Evolutionary conservation across 2,113 vertebrate species (phyloP), one percentile per base, ranked within the genome.

Genomic region (Clarias gariepinus): DNA sequence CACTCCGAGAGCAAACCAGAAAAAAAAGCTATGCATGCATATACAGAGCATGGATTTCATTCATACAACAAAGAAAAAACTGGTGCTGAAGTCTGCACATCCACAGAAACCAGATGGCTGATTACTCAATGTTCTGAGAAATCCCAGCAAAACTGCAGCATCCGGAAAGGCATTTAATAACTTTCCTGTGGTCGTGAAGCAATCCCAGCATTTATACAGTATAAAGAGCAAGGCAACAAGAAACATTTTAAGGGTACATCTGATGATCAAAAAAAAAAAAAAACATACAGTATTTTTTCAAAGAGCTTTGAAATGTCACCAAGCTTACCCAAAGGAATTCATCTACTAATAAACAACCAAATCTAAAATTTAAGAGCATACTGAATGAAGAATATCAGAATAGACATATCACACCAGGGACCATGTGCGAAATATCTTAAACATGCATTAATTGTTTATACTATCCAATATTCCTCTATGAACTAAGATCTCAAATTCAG

Each of bases 51-150:
- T 74, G 19, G 13, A 52, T 63, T 77, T 86, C 71, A 82, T 64
- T 53, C n/a, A 74, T 86, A 30, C 57, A 82, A 79, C 61, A 80
- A 85, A 80, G 64, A 30, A 68, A 79, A 36, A 52, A 63, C 60
- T 57, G n/a, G 25, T 80, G n/a, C 68, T 73, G 68, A 82, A 25
- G 36, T 60, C 55, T 74, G 68, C 11, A 74, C 19, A 61, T 81
- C 28, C 85, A 74, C 28, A 58, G 76, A 86, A 80, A 80, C 66
- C 66, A 82, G 78, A 82, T 82, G 66, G 68, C 55, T 73, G 74
- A 79, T 66, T 79, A 73, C 25, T 82, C 68, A 52, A 52, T 61
- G 58, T 74, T 74, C 36, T 64, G 25, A 52, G 13, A 82, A 86
- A 81, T 61, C 61, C 11, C 47, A 76, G 18, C n/a, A 41, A 85